Base-by-base conservation (phyloP, 2,888 invertebrate species). In the Proisotoma minuta region DNA sequence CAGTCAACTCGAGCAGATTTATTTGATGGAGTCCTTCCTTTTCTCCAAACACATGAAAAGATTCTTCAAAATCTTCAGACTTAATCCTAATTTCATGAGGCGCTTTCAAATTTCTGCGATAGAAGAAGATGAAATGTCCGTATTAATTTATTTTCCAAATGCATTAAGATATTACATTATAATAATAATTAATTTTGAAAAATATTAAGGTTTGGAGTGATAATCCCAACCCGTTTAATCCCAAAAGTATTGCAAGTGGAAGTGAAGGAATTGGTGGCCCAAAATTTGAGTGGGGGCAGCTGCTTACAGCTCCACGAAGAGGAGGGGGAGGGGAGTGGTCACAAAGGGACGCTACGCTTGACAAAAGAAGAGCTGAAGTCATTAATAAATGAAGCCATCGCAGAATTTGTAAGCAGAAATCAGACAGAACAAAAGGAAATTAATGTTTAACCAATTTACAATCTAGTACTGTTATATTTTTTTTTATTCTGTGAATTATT, bases 401-500 rank as follows among this genome's bases (percentile, higher is more conserved):
- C 34, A 8, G 34, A n/a, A n/a, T n/a, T n/a, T n/a, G n/a, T n/a
- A n/a, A n/a, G n/a, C n/a, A n/a, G n/a, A n/a, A n/a, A n/a, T n/a
- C n/a, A n/a, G n/a, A n/a, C n/a, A n/a, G n/a, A n/a, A n/a, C n/a
- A n/a, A n/a, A n/a, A n/a, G n/a, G n/a, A n/a, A n/a, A n/a, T n/a
- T n/a, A n/a, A n/a, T n/a, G n/a, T n/a, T n/a, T n/a, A n/a, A n/a
- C n/a, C 34, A 34, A 34, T 34, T 34, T 10, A 34, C 15, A 10
- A 34, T 10, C 15, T 34, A 34, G 15, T 10, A 34, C 34, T 34
- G 34, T 15, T 10, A 34, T 15, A 8, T 34, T 83, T 82, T 77
- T 81, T 71, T 77, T 81, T 34, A 34, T 34, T 10, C 34, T 10
- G 12, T 15, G 34, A 34, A 34, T n/a, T n/a, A n/a, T n/a, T n/a